Base-by-base conservation (phyloP, 2,888 invertebrate species). In the Myathropa florea region DNA sequence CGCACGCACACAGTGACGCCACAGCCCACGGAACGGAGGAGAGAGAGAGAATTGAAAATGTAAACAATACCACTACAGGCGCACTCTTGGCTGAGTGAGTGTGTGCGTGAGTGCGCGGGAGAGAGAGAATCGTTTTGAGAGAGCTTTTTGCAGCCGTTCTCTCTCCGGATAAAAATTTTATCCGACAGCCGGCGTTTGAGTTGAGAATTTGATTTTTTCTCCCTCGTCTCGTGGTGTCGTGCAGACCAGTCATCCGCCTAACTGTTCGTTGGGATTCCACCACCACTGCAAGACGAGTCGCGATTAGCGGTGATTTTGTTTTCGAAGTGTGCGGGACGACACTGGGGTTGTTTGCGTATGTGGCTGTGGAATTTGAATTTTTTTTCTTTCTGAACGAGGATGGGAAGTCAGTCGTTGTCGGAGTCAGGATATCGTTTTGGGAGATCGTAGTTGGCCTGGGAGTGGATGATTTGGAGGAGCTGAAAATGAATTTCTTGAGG, bases 131-230 rank as follows among this genome's bases (percentile, higher is more conserved):
- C 26, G 4, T 36, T 4, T 39, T 30, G 55, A 23, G 60, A 72
- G 76, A 67, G 57, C n/a, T 24, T 57, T 82, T 70, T 71, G 81
- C 76, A 76, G 82, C 28, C 10, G 3, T 10, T n/a, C 23, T 14
- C 55, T 76, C 76, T 82, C 76, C 30, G 76, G 76, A 82, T 76
- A 82, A 82, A 30, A 30, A 36, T 64, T 67, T 82, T 82, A 82
- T 82, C 82, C 81, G 70, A 60, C 59, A 71, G 39, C 70, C 70
- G 70, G 70, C 70, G 36, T 71, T 60, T 60, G 18, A 24, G 12
- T 33, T 10, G 33, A 33, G 10, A 33, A 33, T 33, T 33, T 3
- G 3, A 33, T 33, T 12, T 24, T 55, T 7, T 57, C 57, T 23
- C 24, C 14, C 12, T 24, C 24, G 57, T 57, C 24, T 12, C 12